Percentiles rank a stretch among this genome's conserved stretches.
These are phyloP conservation scores for Schmidtea mediterranea DNA, from an alignment of 1,140 invertebrate genomes.

Conservation along the genomic window DNA sequence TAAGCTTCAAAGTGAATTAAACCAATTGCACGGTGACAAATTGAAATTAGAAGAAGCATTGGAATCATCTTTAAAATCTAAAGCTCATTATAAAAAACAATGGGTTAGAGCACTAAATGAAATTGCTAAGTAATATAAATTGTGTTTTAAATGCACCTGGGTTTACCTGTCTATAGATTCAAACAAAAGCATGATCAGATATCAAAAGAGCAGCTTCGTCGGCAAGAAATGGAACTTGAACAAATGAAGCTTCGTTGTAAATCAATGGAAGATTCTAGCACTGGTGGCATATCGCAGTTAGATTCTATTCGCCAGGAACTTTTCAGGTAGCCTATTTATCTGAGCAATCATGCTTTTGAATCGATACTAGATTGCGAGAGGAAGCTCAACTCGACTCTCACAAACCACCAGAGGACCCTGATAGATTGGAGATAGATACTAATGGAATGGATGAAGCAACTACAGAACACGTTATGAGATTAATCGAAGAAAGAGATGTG, in stretches of 20 bases:
- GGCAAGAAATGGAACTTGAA: slow-evolving; percentile 23
- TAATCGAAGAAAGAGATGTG: slow-evolving; percentile 26
- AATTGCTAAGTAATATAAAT: slow-evolving; percentile 11
- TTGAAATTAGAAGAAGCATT: slow-evolving; percentile 23
- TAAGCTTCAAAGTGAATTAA: slow-evolving; percentile 24
- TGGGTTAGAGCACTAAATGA: slow-evolving; percentile 26
- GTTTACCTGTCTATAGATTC: slow-evolving; percentile 9
- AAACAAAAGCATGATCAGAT: slow-evolving; percentile 23
- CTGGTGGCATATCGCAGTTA: slow-evolving; percentile 10
- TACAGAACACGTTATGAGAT: slow-evolving; percentile 20
- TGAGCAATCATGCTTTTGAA: neutral
- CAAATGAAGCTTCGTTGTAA: slow-evolving; percentile 24
- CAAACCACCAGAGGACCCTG: neutral
- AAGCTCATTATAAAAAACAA: slow-evolving; percentile 28
- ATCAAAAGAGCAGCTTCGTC: slow-evolving; percentile 14
- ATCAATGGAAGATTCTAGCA: slow-evolving; percentile 22
- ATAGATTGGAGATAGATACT: too few relatives aligned
- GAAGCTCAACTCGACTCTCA: slow-evolving; percentile 5
- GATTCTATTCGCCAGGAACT: slow-evolving; percentile 23
- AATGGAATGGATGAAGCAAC: too few relatives aligned
- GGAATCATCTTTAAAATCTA: slow-evolving; percentile 23
- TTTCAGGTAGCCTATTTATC: slow-evolving; percentile 15
- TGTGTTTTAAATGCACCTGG: too few relatives aligned
- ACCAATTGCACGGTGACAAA: slow-evolving; percentile 21
- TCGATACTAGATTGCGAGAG: neutral